These are phyloP conservation scores for Trichosurus vulpecula DNA, from an alignment of 2,797 vertebrate species.

Conservation along the genomic window DNA sequence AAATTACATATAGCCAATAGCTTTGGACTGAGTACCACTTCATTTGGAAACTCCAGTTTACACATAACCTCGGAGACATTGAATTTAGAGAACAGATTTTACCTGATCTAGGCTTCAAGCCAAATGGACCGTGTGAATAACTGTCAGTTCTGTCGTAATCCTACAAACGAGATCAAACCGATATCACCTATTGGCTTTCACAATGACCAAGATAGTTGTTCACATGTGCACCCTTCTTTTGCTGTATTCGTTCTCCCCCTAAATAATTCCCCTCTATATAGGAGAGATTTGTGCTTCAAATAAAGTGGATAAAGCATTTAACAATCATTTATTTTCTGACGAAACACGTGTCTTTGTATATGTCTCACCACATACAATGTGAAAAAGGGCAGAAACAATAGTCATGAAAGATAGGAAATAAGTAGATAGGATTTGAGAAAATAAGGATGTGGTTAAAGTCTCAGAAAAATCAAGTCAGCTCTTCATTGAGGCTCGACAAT, in stretches of 20 bases:
- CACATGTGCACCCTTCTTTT: conserved; percentile 38
- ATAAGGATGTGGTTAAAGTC: conserved; percentile 26
- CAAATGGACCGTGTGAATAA: conserved; percentile 91
- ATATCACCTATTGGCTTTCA: conserved; percentile 58
- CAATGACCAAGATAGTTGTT: conserved; percentile 46
- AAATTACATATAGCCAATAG: conserved; percentile 63
- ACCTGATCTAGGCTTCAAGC: conserved; percentile 98
- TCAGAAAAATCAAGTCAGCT: conserved; percentile 30
- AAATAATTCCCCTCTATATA: conserved; percentile 6
- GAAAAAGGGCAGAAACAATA: conserved; percentile 35
- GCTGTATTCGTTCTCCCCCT: conserved; percentile 14
- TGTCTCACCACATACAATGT: conserved; percentile 3
- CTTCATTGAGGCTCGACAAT: neutral
- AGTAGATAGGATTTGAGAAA: conserved; percentile 33
- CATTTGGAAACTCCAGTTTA: conserved; percentile 55
- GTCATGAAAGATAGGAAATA: conserved; percentile 28
- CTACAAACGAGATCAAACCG: conserved; percentile 83
- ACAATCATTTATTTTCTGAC: conserved; percentile 48
- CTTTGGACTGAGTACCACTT: conserved; percentile 57
- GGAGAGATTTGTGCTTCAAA: conserved; percentile 47
- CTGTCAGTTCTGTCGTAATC: conserved; percentile 90
- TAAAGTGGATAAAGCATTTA: conserved; percentile 31
- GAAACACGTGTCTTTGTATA: conserved; percentile 8
- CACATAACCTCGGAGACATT: conserved; percentile 36
- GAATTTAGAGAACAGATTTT: conserved; percentile 72